Evolutionary conservation across 2,888 invertebrate genomes (phyloP).

Genomic region (Oscheius sp.): DNA sequence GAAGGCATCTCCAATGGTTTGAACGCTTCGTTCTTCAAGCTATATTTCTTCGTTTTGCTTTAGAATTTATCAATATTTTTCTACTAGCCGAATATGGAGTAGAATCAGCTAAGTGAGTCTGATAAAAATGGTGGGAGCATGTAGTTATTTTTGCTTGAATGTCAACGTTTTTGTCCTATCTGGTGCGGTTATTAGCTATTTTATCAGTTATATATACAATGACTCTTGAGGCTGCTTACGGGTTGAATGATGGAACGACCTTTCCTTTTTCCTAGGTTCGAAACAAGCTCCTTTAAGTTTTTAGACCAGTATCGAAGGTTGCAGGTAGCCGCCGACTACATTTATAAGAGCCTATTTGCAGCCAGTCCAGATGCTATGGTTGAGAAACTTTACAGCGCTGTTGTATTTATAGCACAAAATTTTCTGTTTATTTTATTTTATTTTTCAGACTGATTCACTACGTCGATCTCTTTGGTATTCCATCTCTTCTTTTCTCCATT

Average conservation of each 20-base stretch:
- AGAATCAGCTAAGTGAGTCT: conserved; percentile 6
- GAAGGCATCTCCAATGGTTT: conserved; percentile 1
- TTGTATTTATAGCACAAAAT: too few species aligned
- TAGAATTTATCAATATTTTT: conserved; percentile 19
- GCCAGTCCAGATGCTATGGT: too few species aligned
- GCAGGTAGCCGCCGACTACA: too few species aligned
- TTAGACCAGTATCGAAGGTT: too few species aligned
- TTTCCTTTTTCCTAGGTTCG: too few species aligned
- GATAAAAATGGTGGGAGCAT: too few species aligned
- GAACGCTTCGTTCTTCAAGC: conserved; percentile 24
- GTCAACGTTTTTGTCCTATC: not conserved
- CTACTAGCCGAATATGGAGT: conserved; percentile 22
- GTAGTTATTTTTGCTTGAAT: not conserved
- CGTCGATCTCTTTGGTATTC: conserved; percentile 16
- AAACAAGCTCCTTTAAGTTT: too few species aligned
- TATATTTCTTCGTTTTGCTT: conserved; percentile 1
- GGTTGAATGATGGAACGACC: not conserved
- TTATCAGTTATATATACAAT: not conserved
- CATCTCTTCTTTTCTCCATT: conserved; percentile 10
- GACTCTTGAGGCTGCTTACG: not conserved
- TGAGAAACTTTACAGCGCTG: too few species aligned
- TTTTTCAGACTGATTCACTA: conserved; percentile 8
- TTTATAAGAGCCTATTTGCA: too few species aligned
- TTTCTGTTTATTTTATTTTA: not conserved
- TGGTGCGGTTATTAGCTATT: not conserved